Conservation (phyloP, 2,888 invertebrate species). For the Alcis repandata region DNA sequence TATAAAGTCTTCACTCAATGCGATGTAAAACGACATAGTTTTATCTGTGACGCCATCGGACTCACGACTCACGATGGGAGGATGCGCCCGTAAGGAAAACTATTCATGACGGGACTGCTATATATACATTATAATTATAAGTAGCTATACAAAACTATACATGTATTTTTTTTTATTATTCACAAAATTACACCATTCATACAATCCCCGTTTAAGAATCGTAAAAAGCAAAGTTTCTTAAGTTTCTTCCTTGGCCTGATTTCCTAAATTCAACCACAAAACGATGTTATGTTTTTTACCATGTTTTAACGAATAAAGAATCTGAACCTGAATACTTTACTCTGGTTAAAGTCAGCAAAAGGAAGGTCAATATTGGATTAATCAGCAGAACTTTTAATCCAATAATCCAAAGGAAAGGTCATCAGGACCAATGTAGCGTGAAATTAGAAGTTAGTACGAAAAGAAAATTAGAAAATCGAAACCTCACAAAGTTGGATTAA, state of each 20-base stretch:
- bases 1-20: slow-evolving; percentile 14
- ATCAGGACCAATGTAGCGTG: slow-evolving; percentile 21
- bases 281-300: too few relatives aligned
- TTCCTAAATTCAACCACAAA: too few relatives aligned
- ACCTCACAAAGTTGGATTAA: slow-evolving; percentile 33
- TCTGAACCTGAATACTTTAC: too few relatives aligned
- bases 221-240: too few relatives aligned
- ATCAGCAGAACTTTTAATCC: slow-evolving; percentile 15
- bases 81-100: not conserved
- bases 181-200: too few relatives aligned
- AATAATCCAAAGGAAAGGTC: slow-evolving; percentile 29
- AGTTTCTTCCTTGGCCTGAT: too few relatives aligned
- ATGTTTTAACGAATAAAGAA: too few relatives aligned
- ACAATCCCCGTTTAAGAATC: too few relatives aligned
- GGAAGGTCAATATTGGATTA: not conserved
- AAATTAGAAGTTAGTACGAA: slow-evolving; percentile 27
- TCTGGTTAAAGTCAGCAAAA: not conserved
- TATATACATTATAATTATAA: too few relatives aligned
- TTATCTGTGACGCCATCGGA: slow-evolving; percentile 23
- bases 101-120: slow-evolving; percentile 4
- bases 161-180: too few relatives aligned
- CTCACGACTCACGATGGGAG: not conserved
- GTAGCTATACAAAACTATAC: too few relatives aligned
- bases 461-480: slow-evolving; percentile 35
- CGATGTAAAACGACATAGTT: slow-evolving; percentile 8